phyloP scores from a whole-genome alignment of 2,797 vertebrate species.

The Pangasius macronema region DNA sequence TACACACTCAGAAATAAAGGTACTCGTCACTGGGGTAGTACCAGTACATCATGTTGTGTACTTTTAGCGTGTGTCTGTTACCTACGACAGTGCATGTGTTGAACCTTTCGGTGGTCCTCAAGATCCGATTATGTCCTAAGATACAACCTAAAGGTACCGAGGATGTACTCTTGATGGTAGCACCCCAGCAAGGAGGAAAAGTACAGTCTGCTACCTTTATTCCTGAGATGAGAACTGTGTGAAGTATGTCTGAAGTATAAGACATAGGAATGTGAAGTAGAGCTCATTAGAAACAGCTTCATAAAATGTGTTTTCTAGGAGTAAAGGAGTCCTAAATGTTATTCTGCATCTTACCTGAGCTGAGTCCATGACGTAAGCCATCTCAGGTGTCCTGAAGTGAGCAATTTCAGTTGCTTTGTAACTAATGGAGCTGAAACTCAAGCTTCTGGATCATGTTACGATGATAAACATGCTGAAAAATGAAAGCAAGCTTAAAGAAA shows the following conservation, averaged over 20 bases:
- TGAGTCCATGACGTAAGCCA: slow-evolving; percentile 36
- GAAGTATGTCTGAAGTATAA: not conserved
- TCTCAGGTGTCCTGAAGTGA: slow-evolving; percentile 43
- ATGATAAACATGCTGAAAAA: not conserved
- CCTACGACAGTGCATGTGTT: not conserved
- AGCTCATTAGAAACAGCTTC: too few relatives aligned
- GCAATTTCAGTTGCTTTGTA: not conserved
- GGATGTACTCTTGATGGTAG: not conserved
- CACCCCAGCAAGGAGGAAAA: not conserved
- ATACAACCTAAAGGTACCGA: not conserved
- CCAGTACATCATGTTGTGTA: not conserved
- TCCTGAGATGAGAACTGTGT: not conserved
- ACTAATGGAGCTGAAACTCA: slow-evolving; percentile 10
- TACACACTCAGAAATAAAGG: not conserved
- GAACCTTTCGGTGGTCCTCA: not conserved
- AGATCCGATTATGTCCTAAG: not conserved
- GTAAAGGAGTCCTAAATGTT: not conserved
- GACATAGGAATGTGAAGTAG: not conserved
- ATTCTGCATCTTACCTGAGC: slow-evolving; percentile 28
- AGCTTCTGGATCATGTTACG: slow-evolving; percentile 5
- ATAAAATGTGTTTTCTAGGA: not conserved
- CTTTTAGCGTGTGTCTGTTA: not conserved
- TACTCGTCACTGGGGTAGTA: not conserved
- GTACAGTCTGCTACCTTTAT: not conserved
- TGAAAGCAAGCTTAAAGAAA: not conserved